These are phyloP conservation scores for Micropoecilia bifurca DNA, from an alignment of 2,797 vertebrate genomes.

Conservation along the genomic window DNA sequence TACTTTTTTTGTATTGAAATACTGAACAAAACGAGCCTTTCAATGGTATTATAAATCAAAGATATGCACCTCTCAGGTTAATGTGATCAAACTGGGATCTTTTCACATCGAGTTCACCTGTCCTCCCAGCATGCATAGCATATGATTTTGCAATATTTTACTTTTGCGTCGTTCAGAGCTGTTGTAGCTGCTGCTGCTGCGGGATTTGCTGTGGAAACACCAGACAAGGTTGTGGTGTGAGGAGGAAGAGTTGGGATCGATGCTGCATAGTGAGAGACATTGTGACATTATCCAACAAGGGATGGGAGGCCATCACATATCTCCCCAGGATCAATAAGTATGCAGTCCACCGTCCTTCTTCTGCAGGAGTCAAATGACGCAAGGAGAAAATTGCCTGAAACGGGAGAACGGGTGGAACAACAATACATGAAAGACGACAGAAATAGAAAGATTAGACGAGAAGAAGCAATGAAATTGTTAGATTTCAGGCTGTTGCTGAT, in stretches of 20 bases:
- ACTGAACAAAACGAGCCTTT: not conserved
- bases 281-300: conserved; percentile 78
- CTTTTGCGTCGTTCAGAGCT: conserved; percentile 20
- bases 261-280: conserved; percentile 78
- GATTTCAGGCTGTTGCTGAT: not conserved
- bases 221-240: conserved; percentile 59
- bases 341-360: conserved; percentile 64
- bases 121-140: not conserved
- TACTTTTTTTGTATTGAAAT: not conserved
- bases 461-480: conserved; percentile 33
- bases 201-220: conserved; percentile 66
- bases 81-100: not conserved
- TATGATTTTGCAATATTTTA: conserved; percentile 7
- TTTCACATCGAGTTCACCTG: not conserved
- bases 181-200: conserved; percentile 33
- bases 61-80: not conserved
- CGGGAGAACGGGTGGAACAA: conserved; percentile 20
- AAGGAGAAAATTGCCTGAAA: conserved; percentile 40
- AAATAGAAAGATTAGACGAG: conserved; percentile 27
- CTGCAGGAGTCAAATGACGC: conserved; percentile 60
- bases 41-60: not conserved
- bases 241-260: conserved; percentile 62
- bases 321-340: conserved; percentile 69
- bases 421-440: conserved; percentile 36
- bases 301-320: conserved; percentile 68